Conservation (phyloP, 64 coral and sea anemone species). For the Pocillopora verrucosa region DNA sequence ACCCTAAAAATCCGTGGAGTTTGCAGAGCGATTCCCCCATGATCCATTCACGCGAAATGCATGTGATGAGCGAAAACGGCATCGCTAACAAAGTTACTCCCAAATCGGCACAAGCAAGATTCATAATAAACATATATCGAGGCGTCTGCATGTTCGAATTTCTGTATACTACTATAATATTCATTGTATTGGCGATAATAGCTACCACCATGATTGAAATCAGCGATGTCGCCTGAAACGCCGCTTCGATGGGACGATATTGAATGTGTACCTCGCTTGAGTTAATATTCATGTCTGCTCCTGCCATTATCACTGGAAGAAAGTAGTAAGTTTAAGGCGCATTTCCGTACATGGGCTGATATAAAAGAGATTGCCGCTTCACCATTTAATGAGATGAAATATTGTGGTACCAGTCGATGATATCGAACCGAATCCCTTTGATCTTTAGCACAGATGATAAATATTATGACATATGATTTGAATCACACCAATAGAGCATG, state of each 20-base stretch:
- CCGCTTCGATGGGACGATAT: slow-evolving; percentile 1
- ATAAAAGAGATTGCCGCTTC: not conserved
- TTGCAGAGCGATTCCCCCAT: slow-evolving; percentile 69
- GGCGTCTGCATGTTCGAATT: slow-evolving; percentile 91
- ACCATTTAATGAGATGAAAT: not conserved
- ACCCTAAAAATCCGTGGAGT: slow-evolving; percentile 89
- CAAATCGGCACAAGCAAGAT: slow-evolving; percentile 77
- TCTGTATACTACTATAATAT: slow-evolving; percentile 71
- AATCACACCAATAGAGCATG: not conserved
- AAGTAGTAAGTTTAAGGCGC: not conserved
- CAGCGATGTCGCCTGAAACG: slow-evolving; percentile 62
- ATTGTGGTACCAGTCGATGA: not conserved
- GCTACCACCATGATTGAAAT: slow-evolving; percentile 71
- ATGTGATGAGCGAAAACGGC: slow-evolving; percentile 84
- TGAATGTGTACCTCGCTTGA: not conserved
- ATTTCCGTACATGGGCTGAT: not conserved
- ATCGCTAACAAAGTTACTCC: slow-evolving; percentile 78
- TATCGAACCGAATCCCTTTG: not conserved
- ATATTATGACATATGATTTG: not conserved
- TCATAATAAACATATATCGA: slow-evolving; percentile 95
- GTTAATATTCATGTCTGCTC: not conserved
- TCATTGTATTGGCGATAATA: slow-evolving; percentile 64
- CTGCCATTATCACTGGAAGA: not conserved
- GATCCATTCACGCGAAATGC: slow-evolving; percentile 77
- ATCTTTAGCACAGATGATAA: not conserved